Base-by-base conservation (phyloP, 1,140 invertebrate species). In the Drosophila triauraria region DNA sequence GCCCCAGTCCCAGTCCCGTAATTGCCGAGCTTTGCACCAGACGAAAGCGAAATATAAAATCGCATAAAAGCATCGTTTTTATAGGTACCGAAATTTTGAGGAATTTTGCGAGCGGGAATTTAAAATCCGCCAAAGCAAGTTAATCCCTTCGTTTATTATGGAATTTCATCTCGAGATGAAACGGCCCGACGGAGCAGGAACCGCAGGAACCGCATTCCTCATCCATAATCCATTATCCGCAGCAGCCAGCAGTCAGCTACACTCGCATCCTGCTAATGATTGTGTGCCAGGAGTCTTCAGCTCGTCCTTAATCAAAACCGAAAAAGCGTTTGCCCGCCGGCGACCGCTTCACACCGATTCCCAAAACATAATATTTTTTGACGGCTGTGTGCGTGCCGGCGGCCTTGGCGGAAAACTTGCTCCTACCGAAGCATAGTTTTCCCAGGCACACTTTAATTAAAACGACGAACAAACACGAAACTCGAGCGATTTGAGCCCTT, bases 361-460 rank as follows among this genome's bases (percentile, higher is more conserved):
- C 20, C 23, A 72, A 72, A 72, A 38, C 70, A 74, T 74, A 60
- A 74, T 72, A 74, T 51, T 72, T 60, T 72, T 51, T 43, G 54
- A 43, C 23, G 43, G 25, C 27, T 71, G 69, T 67, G 61, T 68
- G 67, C 67, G 54, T 72, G 69, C 69, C 53, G 38, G 27, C 46
- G 69, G 46, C 68, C 54, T 74, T 74, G 68, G 54, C 17, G 23
- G 69, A 56, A 40, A 60, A 60, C 64, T 68, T 78, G 25, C 6
- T 54, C 6, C 63, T 27, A n/a, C 25, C 75, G 17, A 17, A 42
- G 57, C 61, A 78, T 78, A 78, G 75, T 78, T 78, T 78, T 77
- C 59, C 38, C 20, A 13, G 27, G 57, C 50, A 46, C 81, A 84
- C 85, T 72, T 90, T 88, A 90, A 88, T 88, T 88, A 90, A 85